Evolutionary conservation across 2,888 invertebrate species (phyloP).

Genomic region (Drosophila subsilvestris): DNA sequence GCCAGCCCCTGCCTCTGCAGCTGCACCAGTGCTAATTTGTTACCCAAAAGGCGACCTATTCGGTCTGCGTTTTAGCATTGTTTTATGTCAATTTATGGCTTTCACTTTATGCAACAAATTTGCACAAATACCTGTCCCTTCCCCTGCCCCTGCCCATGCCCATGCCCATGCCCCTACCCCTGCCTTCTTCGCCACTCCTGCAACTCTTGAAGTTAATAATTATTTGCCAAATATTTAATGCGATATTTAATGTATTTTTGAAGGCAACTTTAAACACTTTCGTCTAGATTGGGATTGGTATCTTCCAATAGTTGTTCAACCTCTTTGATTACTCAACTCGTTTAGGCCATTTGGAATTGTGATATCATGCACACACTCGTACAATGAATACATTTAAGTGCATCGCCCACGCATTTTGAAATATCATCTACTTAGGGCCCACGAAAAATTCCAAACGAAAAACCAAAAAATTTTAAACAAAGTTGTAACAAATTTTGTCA

Average conservation of each 20-base stretch:
- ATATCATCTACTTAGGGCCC: constrained; percentile 16
- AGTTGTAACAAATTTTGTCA: constrained; percentile 21
- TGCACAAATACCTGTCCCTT: constrained; percentile 13
- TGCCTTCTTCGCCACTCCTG: too few relatives aligned
- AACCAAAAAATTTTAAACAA: constrained; percentile 19
- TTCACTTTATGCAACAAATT: constrained; percentile 45
- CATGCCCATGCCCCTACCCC: too few relatives aligned
- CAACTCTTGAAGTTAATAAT: too few relatives aligned
- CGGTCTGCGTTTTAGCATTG: constrained; percentile 17
- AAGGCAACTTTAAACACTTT: too few relatives aligned
- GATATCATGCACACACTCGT: constrained; percentile 12
- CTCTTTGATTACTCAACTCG: background rate
- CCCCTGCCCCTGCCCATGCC: too few relatives aligned
- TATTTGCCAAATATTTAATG: background rate
- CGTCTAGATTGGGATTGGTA: too few relatives aligned
- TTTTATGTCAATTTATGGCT: constrained; percentile 37
- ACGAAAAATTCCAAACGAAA: constrained; percentile 3
- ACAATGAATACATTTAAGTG: constrained; percentile 3
- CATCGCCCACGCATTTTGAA: constrained; percentile 25
- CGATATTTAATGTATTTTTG: background rate
- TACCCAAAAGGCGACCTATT: constrained; percentile 31
- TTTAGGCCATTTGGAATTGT: constrained; percentile 2
- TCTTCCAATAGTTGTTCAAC: too few relatives aligned
- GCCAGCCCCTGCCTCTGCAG: constrained; percentile 3
- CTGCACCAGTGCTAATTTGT: constrained; percentile 42